phyloP scores from a whole-genome alignment of 2,113 vertebrate species.

The Xenopus borealis region DNA sequence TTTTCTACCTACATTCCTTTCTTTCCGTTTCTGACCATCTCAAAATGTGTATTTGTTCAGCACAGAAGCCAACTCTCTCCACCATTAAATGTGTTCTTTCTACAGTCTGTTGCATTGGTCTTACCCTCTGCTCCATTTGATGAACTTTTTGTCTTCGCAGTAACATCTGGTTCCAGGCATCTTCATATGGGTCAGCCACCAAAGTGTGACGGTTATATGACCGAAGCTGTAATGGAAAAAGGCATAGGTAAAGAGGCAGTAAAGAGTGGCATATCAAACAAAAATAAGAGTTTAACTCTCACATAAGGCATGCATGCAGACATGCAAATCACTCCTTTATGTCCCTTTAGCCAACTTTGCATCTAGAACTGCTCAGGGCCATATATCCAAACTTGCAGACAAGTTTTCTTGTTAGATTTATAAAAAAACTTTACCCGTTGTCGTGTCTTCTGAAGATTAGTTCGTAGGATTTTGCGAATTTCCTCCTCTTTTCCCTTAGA shows the following conservation, averaged over 20 bases:
- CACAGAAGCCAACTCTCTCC: no score
- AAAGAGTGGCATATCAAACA: slow-evolving; percentile 1
- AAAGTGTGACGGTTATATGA: slow-evolving; percentile 96
- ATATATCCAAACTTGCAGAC: no score
- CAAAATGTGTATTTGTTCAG: no score
- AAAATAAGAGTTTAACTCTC: no score
- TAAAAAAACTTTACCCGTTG: slow-evolving; percentile 80
- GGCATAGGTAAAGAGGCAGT: not conserved
- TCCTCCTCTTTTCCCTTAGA: slow-evolving; percentile 92
- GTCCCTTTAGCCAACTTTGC: no score
- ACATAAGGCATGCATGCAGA: no score
- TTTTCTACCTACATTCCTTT: no score
- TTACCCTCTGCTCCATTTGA: slow-evolving; percentile 83
- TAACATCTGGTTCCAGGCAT: slow-evolving; percentile 82
- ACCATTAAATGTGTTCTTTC: no score
- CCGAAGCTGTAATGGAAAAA: slow-evolving; percentile 68
- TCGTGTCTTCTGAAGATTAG: slow-evolving; percentile 92
- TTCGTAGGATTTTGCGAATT: slow-evolving; percentile 91
- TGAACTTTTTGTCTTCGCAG: slow-evolving; percentile 81
- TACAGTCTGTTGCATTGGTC: not conserved
- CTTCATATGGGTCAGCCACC: slow-evolving; percentile 87
- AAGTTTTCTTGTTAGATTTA: no score
- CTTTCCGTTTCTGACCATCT: no score
- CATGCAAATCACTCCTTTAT: no score
- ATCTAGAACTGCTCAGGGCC: no score